Evolutionary conservation across 2,888 invertebrate species (phyloP), one percentile per base, ranked within the genome.

Genomic region (Scrobipalpa costella): DNA sequence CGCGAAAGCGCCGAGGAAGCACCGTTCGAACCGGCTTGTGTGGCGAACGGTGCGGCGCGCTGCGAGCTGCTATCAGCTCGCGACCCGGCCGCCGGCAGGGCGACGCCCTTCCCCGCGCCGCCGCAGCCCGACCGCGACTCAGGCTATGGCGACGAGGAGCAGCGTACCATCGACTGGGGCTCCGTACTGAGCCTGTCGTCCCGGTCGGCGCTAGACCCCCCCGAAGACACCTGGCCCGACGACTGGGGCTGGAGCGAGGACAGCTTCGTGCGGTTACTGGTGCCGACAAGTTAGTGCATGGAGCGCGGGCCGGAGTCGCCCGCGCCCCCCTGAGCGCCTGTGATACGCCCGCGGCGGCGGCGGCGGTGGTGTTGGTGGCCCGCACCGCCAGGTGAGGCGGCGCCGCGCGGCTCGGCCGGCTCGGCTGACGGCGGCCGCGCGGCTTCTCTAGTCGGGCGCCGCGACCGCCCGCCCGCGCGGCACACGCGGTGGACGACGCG

Each of bases 91-190:
- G 87, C 86, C 27, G 95, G 95, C 6, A 93, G 94, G 71, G 94
- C 94, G 73, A 96, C 95, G 62, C 95, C 95, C 66, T 95, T 94
- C 83, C 95, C 95, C 62, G 83, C 78, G 80, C 90, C 85, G 68
- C 83, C 86, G 63, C 80, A 84, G 72, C 92, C 92, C 69, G 95
- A 95, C 81, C 94, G 93, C 61, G 95, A 95, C 83, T 95, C 95
- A 19, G 96, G 96, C 71, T 94, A 95, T 83, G 95, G 95, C 74
- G 96, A 96, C 84, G 94, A 94, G 75, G 95, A 95, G 83, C 93
- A 94, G 81, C 94, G 96, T 73, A 94, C 96, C 75, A 97, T 97
- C 86, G 97, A 97, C 90, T 97, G 97, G 97, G 96, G 97, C 83
- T 97, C 97, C 61, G 97, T 97, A 76, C 93, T 97, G 70, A 96